Base-by-base conservation (phyloP, 2,113 vertebrate species). In the Leptobrachium ailaonicum region DNA sequence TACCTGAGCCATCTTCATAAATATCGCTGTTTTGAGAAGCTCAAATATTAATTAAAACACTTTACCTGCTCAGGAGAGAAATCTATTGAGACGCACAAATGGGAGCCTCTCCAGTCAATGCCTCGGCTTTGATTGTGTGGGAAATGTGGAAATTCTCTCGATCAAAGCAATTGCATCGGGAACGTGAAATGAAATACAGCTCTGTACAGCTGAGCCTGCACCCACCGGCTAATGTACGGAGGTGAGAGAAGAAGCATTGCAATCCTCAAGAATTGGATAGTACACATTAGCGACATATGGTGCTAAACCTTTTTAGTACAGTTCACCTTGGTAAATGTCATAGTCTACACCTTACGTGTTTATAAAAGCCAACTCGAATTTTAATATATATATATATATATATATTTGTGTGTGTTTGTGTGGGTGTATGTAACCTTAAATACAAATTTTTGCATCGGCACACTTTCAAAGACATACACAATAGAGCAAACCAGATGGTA, bases 31-130 rank as follows among this genome's bases (percentile, higher is more conserved):
- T 95, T 95, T 95, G 92, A 94, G 92, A 91, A 94, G 89, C 91
- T 90, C 91, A 92, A 95, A 94, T 96, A 96, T 96, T 96, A 96
- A 97, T 97, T 96, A 96, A 97, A 95, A 94, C 91, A 92, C 91
- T 95, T 95, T 95, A 95, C 94, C 93, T 93, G 91, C 91, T 93
- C 86, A 92, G 90, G 89, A 83, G 89, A 92, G 90, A 89, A 90
- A 89, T 92, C 93, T 92, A 90, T 94, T 94, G 91, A 92, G 89
- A 71, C 93, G 90, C 89, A 95, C 91, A 92, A 93, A 94, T 92
- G 91, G 90, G 91, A 90, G 87, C 89, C 92, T 90, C 91, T 89
- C 88, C 85, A 91, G 90, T 74, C 41, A 69, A 80, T 44, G 85
- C 80, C 76, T 80, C 82, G 85, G 86, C 87, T 91, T 89, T 87